These are phyloP conservation scores for Camptogramma bilineatum DNA, from an alignment of 2,888 invertebrate species.

Conservation along the genomic window DNA sequence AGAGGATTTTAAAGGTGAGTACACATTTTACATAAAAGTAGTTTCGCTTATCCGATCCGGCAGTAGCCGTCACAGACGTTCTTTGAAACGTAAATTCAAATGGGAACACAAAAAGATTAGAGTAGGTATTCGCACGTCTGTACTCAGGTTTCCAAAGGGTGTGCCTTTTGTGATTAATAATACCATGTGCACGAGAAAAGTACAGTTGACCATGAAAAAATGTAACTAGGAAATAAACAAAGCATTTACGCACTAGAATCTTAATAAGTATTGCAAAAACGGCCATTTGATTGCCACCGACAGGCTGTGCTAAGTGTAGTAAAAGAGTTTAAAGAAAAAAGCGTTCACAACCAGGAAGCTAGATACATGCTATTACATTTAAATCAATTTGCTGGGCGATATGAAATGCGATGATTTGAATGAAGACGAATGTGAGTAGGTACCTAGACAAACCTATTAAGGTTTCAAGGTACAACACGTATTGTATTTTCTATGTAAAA, in stretches of 20 bases:
- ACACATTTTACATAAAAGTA: conserved; percentile 39
- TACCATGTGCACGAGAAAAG: conserved; percentile 28
- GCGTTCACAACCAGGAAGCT: no score
- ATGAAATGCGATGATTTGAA: no score
- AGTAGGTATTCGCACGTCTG: conserved; percentile 55
- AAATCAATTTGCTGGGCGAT: no score
- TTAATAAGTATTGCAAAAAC: background rate
- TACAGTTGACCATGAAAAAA: conserved; percentile 21
- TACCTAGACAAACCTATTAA: no score
- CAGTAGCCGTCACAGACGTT: conserved; percentile 55
- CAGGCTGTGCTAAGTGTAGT: no score
- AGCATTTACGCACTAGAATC: background rate
- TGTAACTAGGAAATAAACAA: background rate
- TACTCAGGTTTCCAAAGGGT: conserved; percentile 65
- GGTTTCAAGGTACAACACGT: no score
- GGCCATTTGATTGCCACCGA: background rate
- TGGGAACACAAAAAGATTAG: conserved; percentile 67
- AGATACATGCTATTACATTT: no score
- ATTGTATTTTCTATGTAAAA: no score
- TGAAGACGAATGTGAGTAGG: no score
- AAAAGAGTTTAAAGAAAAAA: no score
- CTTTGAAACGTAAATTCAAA: conserved; percentile 69
- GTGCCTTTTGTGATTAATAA: conserved; percentile 60
- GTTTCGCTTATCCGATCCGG: conserved; percentile 55
- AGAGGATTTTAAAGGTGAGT: conserved; percentile 35